These are phyloP conservation scores for Pachypsylla venusta DNA, from an alignment of 1,140 invertebrate species.

Conservation along the genomic window DNA sequence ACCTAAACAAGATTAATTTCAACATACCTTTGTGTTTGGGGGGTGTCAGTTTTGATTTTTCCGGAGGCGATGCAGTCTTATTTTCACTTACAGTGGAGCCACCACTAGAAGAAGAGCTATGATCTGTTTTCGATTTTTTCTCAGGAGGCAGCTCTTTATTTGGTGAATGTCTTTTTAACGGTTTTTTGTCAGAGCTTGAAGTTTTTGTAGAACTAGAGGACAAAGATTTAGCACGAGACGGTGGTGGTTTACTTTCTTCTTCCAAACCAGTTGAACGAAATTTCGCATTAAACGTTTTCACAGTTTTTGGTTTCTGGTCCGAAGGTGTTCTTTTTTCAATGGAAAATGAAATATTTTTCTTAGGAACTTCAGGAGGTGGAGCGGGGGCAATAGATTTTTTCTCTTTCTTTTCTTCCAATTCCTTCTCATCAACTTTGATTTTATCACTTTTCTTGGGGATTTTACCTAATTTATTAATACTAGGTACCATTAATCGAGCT, in stretches of 20 bases:
- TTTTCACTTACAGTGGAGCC: slow-evolving; percentile 18
- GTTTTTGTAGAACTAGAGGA: slow-evolving; percentile 9
- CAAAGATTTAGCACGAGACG: slow-evolving; percentile 35
- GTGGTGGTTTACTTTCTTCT: slow-evolving; percentile 63
- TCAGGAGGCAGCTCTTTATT: slow-evolving; percentile 39
- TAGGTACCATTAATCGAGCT: slow-evolving; percentile 45
- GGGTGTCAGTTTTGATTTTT: slow-evolving; percentile 51
- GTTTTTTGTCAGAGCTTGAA: slow-evolving; percentile 22
- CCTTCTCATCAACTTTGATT: slow-evolving; percentile 20
- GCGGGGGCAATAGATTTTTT: slow-evolving; percentile 18
- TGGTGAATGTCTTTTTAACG: slow-evolving; percentile 19
- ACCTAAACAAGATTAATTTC: no score
- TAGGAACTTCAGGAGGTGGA: slow-evolving; percentile 28
- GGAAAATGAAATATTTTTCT: slow-evolving; percentile 55
- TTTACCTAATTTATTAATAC: slow-evolving; percentile 49
- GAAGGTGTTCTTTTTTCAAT: slow-evolving; percentile 53
- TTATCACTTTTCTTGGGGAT: slow-evolving; percentile 51
- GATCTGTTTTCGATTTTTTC: slow-evolving; percentile 51
- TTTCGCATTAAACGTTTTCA: slow-evolving; percentile 75
- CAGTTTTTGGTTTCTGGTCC: slow-evolving; percentile 58
- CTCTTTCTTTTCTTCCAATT: slow-evolving; percentile 25
- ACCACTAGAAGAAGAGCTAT: background rate
- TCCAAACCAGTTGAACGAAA: slow-evolving; percentile 71
- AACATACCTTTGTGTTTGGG: slow-evolving; percentile 82
- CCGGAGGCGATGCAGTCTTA: slow-evolving; percentile 36